Evolutionary conservation across 2,888 invertebrate genomes (phyloP), one percentile per base, ranked within the genome.

Genomic region (Papilio elwesi): DNA sequence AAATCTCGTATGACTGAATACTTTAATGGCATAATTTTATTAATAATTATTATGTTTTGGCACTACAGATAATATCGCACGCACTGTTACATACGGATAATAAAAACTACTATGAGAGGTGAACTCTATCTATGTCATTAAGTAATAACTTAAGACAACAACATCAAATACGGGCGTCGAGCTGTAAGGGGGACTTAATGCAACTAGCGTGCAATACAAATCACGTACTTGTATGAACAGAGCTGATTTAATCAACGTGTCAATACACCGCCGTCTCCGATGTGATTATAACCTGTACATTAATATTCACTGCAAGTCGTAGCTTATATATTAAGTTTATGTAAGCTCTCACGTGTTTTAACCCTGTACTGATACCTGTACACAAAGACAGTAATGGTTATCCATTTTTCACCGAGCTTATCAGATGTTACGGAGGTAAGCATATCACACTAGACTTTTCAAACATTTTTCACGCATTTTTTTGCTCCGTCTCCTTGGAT

Each of bases 151-250:
- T 36, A 59, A 43, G 59, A 43, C 43, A 13, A 38, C 13, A 59
- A 59, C n/a, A 15, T 59, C 38, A 59, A 43, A 43, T 43, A 43
- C 38, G 13, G n/a, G 13, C 38, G 38, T 43, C 43, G 59, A n/a
- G 43, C 15, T 43, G 6, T 10, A 43, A 59, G 59, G 43, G 59
- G 59, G 59, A 43, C 13, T 26, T 26, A 43, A 26, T 55, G 59
- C 59, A 59, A 81, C 82, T 79, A 79, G 80, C 80, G 79, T 81
- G 79, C 76, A 79, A 82, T 80, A 83, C 82, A 82, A 82, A 81
- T 77, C 76, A 72, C 68, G 71, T 71, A 76, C 78, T 76, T 76
- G 76, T 66, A 71, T 73, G 75, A 78, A 80, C 80, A 79, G 80
- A 80, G 79, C 78, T 76, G 77, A 80, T 82, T 79, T 79, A 78